Percentiles rank a stretch among this genome's conserved stretches.
These are phyloP conservation scores for Anguilla marmorata DNA, from an alignment of 2,797 vertebrate species.

Conservation along the genomic window DNA sequence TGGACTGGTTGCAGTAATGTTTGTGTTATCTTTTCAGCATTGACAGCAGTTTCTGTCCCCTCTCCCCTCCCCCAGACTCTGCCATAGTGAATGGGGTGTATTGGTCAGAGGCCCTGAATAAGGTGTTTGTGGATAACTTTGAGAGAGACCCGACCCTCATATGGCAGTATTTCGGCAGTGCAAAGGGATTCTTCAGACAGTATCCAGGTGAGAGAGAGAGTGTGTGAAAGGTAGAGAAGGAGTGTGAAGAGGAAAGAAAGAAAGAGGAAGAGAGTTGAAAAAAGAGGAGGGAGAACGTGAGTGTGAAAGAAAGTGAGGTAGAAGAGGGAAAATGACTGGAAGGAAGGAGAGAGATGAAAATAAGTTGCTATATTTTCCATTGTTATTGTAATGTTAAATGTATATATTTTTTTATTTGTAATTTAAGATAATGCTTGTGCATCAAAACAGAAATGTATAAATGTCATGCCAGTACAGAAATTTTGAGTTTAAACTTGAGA, in stretches of 20 bases:
- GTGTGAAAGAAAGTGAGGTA: neutral
- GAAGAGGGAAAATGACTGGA: neutral
- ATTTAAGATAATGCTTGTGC: neutral
- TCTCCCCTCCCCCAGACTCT: constrained; percentile 74
- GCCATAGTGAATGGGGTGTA: constrained; percentile 95
- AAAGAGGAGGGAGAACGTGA: neutral
- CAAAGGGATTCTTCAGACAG: constrained; percentile 96
- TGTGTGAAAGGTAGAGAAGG: neutral
- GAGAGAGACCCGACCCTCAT: constrained; percentile 92
- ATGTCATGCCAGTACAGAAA: neutral
- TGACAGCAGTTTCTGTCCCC: neutral
- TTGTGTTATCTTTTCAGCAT: neutral
- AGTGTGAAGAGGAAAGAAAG: neutral
- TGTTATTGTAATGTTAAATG: neutral
- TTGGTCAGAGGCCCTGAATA: constrained; percentile 97
- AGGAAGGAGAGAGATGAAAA: neutral
- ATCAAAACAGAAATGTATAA: neutral
- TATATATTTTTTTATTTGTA: neutral
- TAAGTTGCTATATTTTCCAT: neutral
- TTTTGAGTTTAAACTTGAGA: neutral
- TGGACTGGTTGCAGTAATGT: neutral
- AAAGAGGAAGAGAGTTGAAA: neutral
- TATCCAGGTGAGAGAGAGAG: constrained; percentile 82
- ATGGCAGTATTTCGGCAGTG: constrained; percentile 98
- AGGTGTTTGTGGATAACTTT: constrained; percentile 97